Conservation (phyloP, 2,113 vertebrate genomes). For the Carettochelys insculpta region DNA sequence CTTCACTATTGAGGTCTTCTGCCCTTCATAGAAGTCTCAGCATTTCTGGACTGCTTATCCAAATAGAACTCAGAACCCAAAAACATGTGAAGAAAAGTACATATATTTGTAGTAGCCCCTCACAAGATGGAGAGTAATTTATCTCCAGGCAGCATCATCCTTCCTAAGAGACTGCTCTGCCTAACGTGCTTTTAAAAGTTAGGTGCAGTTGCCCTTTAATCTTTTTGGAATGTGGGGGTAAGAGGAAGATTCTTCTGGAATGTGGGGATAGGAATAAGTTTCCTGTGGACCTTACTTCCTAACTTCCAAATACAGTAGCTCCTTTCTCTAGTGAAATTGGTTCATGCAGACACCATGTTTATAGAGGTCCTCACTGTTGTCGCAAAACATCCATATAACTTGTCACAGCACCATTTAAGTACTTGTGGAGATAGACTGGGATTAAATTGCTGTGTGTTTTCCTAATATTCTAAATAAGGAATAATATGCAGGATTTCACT, state of each 20-base stretch:
- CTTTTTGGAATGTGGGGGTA: neutral
- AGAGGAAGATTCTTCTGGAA: neutral
- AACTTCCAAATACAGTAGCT: neutral
- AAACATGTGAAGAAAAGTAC: neutral
- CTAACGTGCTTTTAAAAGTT: neutral
- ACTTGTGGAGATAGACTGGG: neutral
- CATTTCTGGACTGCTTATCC: neutral
- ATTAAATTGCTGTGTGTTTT: neutral
- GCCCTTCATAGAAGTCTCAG: neutral
- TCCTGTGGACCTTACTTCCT: neutral
- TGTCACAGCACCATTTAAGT: neutral
- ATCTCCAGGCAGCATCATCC: accelerated
- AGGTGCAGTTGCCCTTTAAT: neutral
- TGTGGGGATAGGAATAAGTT: neutral
- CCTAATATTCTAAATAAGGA: neutral
- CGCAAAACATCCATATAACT: neutral
- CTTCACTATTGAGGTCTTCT: neutral
- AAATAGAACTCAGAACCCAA: neutral
- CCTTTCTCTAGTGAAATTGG: neutral
- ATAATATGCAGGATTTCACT: neutral
- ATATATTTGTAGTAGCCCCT: neutral
- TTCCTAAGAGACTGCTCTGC: neutral
- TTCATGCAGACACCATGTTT: neutral
- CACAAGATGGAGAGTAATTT: neutral
- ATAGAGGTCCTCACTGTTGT: neutral